Percentiles rank a stretch among this genome's conserved stretches.
Evolutionary conservation across 2,888 invertebrate species (phyloP).

Genomic region (Cosmopolites sordidus): DNA sequence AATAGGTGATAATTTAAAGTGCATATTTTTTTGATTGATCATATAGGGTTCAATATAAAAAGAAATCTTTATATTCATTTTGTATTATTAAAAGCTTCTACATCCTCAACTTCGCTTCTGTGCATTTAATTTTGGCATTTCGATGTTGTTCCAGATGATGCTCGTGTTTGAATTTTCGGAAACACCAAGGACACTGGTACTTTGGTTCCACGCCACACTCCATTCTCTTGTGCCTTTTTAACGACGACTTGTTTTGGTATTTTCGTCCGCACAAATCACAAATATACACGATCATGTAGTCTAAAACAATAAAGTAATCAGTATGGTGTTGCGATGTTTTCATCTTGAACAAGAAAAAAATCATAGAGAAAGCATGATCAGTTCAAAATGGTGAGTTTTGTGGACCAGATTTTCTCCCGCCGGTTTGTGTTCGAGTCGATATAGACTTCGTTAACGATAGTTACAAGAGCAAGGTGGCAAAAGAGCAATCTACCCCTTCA

Average conservation of each 20-base stretch:
- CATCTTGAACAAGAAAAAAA: too few species aligned
- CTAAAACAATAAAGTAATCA: slow-evolving; percentile 1
- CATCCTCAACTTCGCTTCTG: slow-evolving; percentile 12
- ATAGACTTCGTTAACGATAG: not conserved
- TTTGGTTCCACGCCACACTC: slow-evolving; percentile 43
- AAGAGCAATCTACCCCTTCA: slow-evolving; percentile 1
- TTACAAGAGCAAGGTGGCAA: not conserved
- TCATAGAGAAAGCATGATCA: too few species aligned
- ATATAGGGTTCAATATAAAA: too few species aligned
- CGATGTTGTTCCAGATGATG: slow-evolving; percentile 29
- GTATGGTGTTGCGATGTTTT: too few species aligned
- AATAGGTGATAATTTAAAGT: too few species aligned
- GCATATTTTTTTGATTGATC: too few species aligned
- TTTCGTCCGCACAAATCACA: slow-evolving; percentile 27
- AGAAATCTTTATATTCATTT: too few species aligned
- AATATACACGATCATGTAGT: not conserved
- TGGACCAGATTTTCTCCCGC: too few species aligned
- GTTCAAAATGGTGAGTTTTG: too few species aligned
- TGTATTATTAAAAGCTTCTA: too few species aligned
- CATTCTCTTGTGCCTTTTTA: slow-evolving; percentile 34
- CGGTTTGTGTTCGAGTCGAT: too few species aligned
- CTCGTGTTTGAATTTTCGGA: slow-evolving; percentile 29
- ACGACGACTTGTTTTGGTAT: slow-evolving; percentile 32
- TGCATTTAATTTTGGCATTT: slow-evolving; percentile 24
- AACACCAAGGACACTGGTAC: slow-evolving; percentile 37